Conservation (phyloP, 1,140 invertebrate species). For the Plectrocnemia conspersa region DNA sequence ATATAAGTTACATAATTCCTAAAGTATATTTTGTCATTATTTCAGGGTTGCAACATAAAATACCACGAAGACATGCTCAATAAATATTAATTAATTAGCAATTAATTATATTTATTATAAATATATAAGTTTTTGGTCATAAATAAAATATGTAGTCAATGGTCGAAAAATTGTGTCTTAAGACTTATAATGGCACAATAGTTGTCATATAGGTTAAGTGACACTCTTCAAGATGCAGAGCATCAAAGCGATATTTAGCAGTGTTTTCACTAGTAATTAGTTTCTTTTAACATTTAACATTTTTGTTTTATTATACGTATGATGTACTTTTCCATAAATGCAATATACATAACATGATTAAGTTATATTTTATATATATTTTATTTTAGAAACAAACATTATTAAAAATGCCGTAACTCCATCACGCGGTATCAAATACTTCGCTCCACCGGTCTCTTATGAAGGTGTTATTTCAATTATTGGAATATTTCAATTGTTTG, state of each 20-base stretch:
- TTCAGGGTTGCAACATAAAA: too few species aligned
- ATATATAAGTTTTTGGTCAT: neutral
- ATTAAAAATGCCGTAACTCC: slow-evolving; percentile 29
- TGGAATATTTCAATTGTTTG: too few species aligned
- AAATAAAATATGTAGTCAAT: too few species aligned
- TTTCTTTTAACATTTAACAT: neutral
- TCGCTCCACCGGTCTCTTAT: slow-evolving; percentile 55
- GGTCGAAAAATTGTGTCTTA: too few species aligned
- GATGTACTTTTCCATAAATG: too few species aligned
- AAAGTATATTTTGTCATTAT: too few species aligned
- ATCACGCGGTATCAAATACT: slow-evolving; percentile 58
- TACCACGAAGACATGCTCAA: too few species aligned
- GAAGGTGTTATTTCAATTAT: slow-evolving; percentile 50
- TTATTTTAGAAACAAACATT: too few species aligned
- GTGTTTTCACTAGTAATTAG: slow-evolving; percentile 2
- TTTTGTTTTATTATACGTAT: slow-evolving; percentile 6
- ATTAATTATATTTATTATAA: neutral
- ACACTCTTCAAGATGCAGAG: slow-evolving; percentile 2
- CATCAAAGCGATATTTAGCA: slow-evolving; percentile 9
- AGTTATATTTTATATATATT: neutral
- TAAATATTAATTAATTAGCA: neutral
- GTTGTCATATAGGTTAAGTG: neutral
- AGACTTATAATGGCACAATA: neutral
- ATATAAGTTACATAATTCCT: too few species aligned
- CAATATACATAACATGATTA: too few species aligned